phyloP scores from a whole-genome alignment of 2,113 vertebrate genomes.

The Zosterops japonicus region DNA sequence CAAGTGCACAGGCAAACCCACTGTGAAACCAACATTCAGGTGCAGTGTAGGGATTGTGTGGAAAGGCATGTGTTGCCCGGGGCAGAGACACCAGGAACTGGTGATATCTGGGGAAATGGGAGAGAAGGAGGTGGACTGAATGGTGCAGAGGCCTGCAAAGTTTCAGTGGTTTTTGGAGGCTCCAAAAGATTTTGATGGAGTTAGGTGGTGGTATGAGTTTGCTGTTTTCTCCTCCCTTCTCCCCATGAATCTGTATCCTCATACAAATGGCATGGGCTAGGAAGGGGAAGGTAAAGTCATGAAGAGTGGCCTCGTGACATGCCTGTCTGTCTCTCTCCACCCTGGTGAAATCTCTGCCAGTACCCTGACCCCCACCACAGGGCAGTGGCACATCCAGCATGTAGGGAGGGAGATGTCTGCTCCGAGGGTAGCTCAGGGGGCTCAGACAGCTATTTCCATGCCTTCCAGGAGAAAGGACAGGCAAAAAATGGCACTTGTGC shows the following conservation, averaged over 20 bases:
- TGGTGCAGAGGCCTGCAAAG: background rate
- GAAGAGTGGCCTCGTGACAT: fast-evolving
- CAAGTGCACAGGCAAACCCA: background rate
- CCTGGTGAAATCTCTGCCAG: background rate
- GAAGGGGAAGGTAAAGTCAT: background rate
- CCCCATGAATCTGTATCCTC: background rate
- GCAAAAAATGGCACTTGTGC: background rate
- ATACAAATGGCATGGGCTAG: fast-evolving
- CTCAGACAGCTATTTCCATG: fast-evolving
- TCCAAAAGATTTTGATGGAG: background rate
- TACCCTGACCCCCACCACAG: background rate
- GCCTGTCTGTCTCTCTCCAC: background rate
- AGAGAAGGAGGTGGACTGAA: background rate
- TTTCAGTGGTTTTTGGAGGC: background rate
- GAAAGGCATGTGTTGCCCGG: fast-evolving
- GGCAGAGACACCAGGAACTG: background rate
- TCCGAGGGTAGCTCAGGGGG: background rate
- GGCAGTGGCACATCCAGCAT: background rate
- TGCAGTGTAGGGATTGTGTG: background rate
- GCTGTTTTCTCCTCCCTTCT: background rate
- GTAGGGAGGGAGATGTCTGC: fast-evolving
- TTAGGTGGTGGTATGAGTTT: background rate
- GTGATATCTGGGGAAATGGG: background rate
- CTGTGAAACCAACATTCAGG: background rate
- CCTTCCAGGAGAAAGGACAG: background rate